Evolutionary conservation across 2,797 vertebrate genomes (phyloP).

Genomic region (Spinus pinus): DNA sequence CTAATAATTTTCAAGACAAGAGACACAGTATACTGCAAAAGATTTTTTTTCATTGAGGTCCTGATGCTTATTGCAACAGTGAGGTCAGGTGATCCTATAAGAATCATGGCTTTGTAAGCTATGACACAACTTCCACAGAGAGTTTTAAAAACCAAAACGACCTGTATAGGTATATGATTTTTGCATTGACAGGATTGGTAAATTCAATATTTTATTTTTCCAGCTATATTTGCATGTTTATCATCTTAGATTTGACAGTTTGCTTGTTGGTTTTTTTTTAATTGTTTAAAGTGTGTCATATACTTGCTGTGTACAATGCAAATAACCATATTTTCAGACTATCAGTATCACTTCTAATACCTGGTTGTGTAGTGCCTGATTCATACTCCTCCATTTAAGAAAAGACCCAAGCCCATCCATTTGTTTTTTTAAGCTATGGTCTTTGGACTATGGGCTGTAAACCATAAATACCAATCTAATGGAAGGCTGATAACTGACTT

Average conservation of each 20-base stretch:
- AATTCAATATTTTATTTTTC: background rate
- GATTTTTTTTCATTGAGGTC: background rate
- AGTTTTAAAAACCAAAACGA: background rate
- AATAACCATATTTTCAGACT: background rate
- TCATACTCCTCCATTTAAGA: background rate
- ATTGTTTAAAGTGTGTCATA: background rate
- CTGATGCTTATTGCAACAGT: background rate
- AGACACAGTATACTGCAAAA: background rate
- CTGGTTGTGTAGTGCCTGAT: background rate
- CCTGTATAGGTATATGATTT: background rate
- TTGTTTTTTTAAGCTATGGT: background rate
- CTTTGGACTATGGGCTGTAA: background rate
- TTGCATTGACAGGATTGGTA: background rate
- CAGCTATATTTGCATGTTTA: background rate
- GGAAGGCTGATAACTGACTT: background rate
- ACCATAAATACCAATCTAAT: rapidly evolving
- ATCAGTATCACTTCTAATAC: background rate
- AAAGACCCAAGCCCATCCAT: background rate
- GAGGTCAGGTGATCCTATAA: background rate
- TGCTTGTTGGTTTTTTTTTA: background rate
- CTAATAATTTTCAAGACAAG: background rate
- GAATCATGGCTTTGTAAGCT: background rate
- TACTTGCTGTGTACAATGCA: background rate
- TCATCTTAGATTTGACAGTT: background rate
- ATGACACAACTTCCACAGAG: background rate